Conservation (phyloP, 2,113 vertebrate genomes). For the Maccullochella peelii region DNA sequence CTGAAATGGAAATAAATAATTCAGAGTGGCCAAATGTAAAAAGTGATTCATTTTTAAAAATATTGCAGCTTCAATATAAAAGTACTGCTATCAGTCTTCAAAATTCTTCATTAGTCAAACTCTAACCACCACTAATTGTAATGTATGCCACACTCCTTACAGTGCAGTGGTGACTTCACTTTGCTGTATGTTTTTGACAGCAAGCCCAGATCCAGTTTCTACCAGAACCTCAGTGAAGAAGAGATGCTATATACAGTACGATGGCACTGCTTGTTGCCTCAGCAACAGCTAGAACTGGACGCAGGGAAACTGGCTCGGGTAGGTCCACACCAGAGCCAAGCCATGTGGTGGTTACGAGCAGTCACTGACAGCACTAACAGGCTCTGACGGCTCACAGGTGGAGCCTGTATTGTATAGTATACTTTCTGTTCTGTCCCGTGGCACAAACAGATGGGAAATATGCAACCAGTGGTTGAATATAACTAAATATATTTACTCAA, state of each 20-base stretch:
- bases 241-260: conserved; percentile 64
- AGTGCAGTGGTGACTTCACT: conserved; percentile 1
- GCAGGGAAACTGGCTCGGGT: conserved; percentile 59
- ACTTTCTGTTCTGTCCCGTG: not conserved
- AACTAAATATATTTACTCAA: not conserved
- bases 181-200: conserved; percentile 37
- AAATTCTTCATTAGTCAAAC: not conserved
- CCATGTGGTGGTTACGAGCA: conserved; percentile 62
- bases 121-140: not conserved
- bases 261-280: conserved; percentile 76
- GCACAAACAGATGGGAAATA: conserved; percentile 10
- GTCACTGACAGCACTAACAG: conserved; percentile 64
- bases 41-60: not conserved
- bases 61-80: not conserved
- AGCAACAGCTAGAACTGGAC: conserved; percentile 79
- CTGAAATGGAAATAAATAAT: not conserved
- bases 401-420: not conserved
- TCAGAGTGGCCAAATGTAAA: not conserved
- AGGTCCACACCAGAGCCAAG: conserved; percentile 65
- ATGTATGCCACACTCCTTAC: not conserved
- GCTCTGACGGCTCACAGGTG: conserved; percentile 36
- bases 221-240: conserved; percentile 50
- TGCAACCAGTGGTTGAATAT: not conserved
- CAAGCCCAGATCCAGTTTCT: conserved; percentile 40
- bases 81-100: not conserved